Evolutionary conservation across 2,113 vertebrate genomes (phyloP).

Genomic region (Lasiurus borealis): DNA sequence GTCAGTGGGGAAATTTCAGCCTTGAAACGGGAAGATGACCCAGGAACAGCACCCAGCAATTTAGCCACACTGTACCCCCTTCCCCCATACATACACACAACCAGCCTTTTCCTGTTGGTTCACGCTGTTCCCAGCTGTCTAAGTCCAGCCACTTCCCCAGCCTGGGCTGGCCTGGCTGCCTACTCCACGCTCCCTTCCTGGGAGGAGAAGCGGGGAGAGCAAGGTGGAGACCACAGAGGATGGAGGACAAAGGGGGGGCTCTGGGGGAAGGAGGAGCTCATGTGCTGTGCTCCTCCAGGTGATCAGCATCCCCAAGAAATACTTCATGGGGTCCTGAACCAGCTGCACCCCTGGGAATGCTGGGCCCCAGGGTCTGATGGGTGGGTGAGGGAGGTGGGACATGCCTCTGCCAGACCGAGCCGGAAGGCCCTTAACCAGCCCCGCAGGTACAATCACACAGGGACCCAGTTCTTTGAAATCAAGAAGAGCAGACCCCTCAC

Average conservation of each 20-base stretch:
- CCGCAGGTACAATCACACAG: slow-evolving; percentile 99
- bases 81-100: no score
- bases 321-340: neutral
- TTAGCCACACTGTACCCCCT: rapidly evolving
- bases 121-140: neutral
- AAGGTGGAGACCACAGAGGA: neutral
- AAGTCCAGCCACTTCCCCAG: neutral
- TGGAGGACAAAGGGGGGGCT: neutral
- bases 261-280: neutral
- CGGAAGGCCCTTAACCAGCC: slow-evolving; percentile 89
- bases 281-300: neutral
- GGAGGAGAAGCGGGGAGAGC: neutral
- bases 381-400: neutral
- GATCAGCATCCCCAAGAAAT: neutral
- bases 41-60: neutral
- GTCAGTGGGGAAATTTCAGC: neutral
- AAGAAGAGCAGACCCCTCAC: slow-evolving; percentile 99
- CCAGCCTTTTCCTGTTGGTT: neutral
- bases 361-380: neutral
- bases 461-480: slow-evolving; percentile 99
- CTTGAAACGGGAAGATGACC: neutral
- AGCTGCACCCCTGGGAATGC: neutral
- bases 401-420: slow-evolving; percentile 26
- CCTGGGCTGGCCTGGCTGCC: neutral
- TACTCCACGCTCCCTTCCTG: neutral